Evolutionary conservation across 2,113 vertebrate genomes (phyloP).

Genomic region (Bungarus multicinctus): DNA sequence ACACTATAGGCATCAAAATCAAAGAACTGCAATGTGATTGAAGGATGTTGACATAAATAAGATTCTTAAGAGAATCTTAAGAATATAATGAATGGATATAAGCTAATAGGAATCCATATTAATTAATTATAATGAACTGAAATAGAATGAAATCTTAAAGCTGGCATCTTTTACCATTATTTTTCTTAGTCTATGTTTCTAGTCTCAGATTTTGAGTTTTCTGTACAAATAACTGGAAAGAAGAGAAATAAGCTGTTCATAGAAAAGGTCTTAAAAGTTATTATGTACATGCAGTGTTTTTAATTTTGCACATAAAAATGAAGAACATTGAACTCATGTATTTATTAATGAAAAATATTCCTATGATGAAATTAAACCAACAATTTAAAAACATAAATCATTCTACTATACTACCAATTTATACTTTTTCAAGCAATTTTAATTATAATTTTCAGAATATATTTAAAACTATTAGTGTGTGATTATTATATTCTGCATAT

Average conservation of each 20-base stretch:
- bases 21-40: neutral
- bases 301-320: neutral
- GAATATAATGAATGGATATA: neutral
- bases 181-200: neutral
- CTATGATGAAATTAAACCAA: neutral
- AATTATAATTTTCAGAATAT: neutral
- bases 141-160: neutral
- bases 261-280: neutral
- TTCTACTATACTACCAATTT: neutral
- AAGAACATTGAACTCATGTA: neutral
- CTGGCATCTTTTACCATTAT: neutral
- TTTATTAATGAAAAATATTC: neutral
- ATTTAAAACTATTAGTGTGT: neutral
- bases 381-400: neutral
- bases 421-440: neutral
- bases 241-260: neutral
- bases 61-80: neutral
- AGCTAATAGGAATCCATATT: neutral
- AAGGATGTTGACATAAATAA: neutral
- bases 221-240: neutral
- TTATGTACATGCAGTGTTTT: neutral
- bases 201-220: neutral
- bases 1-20: neutral
- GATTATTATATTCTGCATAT: neutral
- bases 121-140: neutral